Evolutionary conservation across 2,113 vertebrate species (phyloP).

Genomic region (Brevimyrus niger): DNA sequence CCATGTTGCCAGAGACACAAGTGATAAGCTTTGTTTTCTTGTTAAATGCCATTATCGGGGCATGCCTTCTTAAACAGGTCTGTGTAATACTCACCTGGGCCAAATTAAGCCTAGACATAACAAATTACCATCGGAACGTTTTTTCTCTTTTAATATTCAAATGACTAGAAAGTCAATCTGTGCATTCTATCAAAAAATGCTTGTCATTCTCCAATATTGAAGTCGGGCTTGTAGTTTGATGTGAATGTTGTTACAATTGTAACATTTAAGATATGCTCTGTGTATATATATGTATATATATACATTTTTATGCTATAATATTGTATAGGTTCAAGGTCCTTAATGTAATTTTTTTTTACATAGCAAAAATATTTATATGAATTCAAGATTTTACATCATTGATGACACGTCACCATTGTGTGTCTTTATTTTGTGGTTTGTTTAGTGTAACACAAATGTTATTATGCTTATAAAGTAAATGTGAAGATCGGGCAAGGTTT

Average conservation of each 20-base stretch:
- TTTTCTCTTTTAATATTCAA: background rate
- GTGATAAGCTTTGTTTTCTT: background rate
- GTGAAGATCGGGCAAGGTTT: background rate
- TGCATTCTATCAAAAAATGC: background rate
- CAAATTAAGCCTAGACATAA: background rate
- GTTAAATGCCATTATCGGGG: background rate
- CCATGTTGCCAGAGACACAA: background rate
- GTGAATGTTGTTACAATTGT: background rate
- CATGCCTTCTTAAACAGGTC: background rate
- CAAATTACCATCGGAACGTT: background rate
- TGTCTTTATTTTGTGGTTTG: conserved; percentile 5
- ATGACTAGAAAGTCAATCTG: background rate
- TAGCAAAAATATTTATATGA: background rate
- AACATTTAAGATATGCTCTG: background rate
- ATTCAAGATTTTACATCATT: background rate
- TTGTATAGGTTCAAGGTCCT: background rate
- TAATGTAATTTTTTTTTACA: conserved; percentile 5
- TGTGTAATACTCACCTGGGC: background rate
- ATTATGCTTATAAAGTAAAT: background rate
- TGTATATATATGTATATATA: background rate
- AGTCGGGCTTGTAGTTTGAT: background rate
- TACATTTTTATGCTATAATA: background rate
- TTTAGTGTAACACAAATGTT: background rate
- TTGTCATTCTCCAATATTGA: background rate
- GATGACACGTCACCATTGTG: background rate